Conservation (phyloP, 2,888 invertebrate genomes). For the Hypomecis atomaria region DNA sequence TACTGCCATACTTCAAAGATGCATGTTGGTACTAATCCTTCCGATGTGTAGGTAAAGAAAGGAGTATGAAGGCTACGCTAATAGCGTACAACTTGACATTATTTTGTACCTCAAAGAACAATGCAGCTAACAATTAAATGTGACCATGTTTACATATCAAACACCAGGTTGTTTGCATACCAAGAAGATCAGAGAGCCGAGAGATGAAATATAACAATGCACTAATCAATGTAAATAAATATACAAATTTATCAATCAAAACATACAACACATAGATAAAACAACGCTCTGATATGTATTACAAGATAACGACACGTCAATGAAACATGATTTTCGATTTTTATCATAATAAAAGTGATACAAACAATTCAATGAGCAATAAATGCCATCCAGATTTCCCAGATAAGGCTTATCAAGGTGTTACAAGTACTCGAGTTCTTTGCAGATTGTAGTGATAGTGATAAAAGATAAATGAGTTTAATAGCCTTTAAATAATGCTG, state of each 20-base stretch:
- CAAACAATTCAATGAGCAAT: conserved; percentile 56
- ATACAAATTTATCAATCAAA: conserved; percentile 66
- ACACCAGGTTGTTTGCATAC: conserved; percentile 65
- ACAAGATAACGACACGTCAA: conserved; percentile 66
- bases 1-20: neutral
- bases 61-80: conserved; percentile 4
- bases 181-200: conserved; percentile 58
- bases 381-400: conserved; percentile 65
- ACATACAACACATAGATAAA: conserved; percentile 34
- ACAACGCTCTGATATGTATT: conserved; percentile 48
- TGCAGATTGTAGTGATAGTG: conserved; percentile 71
- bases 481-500: conserved; percentile 60
- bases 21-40: neutral
- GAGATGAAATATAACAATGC: conserved; percentile 67
- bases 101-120: conserved; percentile 47
- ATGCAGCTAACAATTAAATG: conserved; percentile 47
- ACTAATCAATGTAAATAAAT: conserved; percentile 67
- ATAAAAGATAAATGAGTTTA: conserved; percentile 72
- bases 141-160: conserved; percentile 62
- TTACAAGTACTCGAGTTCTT: conserved; percentile 58
- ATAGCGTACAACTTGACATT: conserved; percentile 45
- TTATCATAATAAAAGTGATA: conserved; percentile 55
- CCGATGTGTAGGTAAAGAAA: conserved; percentile 7
- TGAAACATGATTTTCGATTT: conserved; percentile 56
- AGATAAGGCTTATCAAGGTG: conserved; percentile 71